Evolutionary conservation across 2,113 vertebrate species (phyloP), one percentile per base, ranked within the genome.

Genomic region (Etheostoma cragini): DNA sequence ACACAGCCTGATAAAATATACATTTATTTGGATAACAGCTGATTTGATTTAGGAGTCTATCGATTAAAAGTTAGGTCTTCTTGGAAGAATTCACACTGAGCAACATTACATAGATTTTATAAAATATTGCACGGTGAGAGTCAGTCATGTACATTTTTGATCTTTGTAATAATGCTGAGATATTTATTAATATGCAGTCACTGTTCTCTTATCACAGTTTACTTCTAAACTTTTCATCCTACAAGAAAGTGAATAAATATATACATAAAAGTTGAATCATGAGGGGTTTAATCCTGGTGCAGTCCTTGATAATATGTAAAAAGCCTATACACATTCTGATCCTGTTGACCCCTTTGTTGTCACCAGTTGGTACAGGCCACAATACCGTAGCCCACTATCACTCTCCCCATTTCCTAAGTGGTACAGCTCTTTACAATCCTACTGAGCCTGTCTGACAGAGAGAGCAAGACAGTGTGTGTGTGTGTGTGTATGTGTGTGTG

Each of bases 291-390:
- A 49, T 73, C 69, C 78, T 83, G 84, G 71, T 85, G 83, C 33
- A 33, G 68, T 86, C 81, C 77, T 78, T 8, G 50, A 66, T 26
- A 57, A 85, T 84, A 90, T 79, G 71, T 89, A 90, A 91, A 89
- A 80, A 52, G 50, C 70, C 26, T 19, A 3, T 46, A n/a, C 26
- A 35, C 45, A 53, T 77, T 54, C 77, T 87, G 80, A 86, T 89
- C 81, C 65, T 72, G 24, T 62, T 83, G 68, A 88, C 88, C 88
- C 90, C 87, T 79, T 56, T 15, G 8, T n/a, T 76, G 65, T 89
- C 75, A 83, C 75, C 76, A 93, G 56, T 93, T 95, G 93, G 94
- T 94, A 94, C 91, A 88, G 88, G 86, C 94, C 93, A 92, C 80
- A 80, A 53, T 86, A 81, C 88, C 24, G 47, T 90, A 89, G 85